phyloP scores from a whole-genome alignment of 2,113 vertebrate genomes.

The Myotis yumanensis region DNA sequence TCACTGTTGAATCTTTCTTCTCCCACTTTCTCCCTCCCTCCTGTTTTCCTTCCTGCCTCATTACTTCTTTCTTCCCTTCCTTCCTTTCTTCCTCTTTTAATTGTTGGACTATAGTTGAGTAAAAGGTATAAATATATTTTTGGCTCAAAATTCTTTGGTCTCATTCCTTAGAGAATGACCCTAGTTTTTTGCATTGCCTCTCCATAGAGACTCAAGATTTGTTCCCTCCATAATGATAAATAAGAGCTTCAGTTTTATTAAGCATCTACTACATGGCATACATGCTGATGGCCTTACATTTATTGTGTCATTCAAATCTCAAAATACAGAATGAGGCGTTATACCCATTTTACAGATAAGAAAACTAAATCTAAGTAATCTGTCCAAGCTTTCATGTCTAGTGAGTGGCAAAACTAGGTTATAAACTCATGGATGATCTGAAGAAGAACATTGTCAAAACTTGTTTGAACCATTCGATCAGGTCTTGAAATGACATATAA shows the following conservation, averaged over 20 bases:
- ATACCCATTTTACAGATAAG: not conserved
- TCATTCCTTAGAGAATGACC: not conserved
- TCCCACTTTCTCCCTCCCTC: not conserved
- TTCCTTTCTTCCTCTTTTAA: not conserved
- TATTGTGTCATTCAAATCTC: not conserved
- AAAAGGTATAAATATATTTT: not conserved
- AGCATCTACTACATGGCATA: not conserved
- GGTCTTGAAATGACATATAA: not conserved
- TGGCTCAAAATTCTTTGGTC: not conserved
- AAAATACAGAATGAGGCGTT: not conserved
- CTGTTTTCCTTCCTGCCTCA: not conserved
- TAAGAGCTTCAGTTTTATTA: not conserved
- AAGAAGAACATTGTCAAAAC: not conserved
- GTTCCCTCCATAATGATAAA: not conserved
- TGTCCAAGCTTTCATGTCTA: not conserved
- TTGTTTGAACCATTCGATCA: not conserved
- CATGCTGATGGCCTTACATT: not conserved
- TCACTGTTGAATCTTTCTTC: too few species aligned
- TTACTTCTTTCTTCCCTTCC: too few species aligned
- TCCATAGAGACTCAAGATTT: not conserved
- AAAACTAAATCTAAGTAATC: not conserved
- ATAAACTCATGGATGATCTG: not conserved
- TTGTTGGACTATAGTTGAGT: not conserved
- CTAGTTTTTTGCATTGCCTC: not conserved
- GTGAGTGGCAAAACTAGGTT: not conserved